Conservation (phyloP, 2,888 invertebrate genomes). For the Gastrophysa polygoni region DNA sequence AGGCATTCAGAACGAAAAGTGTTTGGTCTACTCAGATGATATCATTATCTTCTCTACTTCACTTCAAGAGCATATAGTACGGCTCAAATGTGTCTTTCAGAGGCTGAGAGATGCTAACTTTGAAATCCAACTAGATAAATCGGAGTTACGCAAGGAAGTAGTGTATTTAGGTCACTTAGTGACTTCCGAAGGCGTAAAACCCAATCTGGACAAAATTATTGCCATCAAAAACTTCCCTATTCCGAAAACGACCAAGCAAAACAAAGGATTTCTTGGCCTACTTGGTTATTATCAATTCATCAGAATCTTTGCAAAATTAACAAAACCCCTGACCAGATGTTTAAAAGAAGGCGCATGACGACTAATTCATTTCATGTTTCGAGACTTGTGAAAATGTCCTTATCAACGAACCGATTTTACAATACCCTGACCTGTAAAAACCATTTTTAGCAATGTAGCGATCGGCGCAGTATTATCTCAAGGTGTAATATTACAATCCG, state of each 20-base stretch:
- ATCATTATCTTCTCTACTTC: constrained; percentile 22
- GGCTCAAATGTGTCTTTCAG: constrained; percentile 15
- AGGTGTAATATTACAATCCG: constrained; percentile 2
- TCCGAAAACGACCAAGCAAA: constrained; percentile 36
- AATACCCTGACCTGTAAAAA: constrained; percentile 21
- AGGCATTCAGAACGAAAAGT: constrained; percentile 25
- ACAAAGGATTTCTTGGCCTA: constrained; percentile 39
- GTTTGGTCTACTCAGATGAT: constrained; percentile 24
- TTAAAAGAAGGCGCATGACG: constrained; percentile 15
- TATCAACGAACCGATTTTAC: neutral
- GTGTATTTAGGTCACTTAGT: constrained; percentile 23
- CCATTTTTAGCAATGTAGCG: constrained; percentile 19
- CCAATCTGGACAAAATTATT: constrained; percentile 16
- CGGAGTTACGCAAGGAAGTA: constrained; percentile 26
- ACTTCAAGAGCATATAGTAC: constrained; percentile 23
- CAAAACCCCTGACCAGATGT: constrained; percentile 27
- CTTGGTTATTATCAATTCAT: constrained; percentile 35
- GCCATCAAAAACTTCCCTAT: constrained; percentile 22
- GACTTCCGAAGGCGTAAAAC: constrained; percentile 18
- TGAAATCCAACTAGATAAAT: constrained; percentile 31
- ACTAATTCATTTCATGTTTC: constrained; percentile 17
- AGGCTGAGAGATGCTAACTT: constrained; percentile 17
- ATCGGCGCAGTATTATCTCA: constrained; percentile 24
- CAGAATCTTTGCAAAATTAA: constrained; percentile 21
- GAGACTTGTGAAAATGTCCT: constrained; percentile 18